A percentile compares a stretch with the other conserved stretches of the same genome.
Conservation (phyloP, 2,797 vertebrate genomes). For the Linurgus olivaceus region DNA sequence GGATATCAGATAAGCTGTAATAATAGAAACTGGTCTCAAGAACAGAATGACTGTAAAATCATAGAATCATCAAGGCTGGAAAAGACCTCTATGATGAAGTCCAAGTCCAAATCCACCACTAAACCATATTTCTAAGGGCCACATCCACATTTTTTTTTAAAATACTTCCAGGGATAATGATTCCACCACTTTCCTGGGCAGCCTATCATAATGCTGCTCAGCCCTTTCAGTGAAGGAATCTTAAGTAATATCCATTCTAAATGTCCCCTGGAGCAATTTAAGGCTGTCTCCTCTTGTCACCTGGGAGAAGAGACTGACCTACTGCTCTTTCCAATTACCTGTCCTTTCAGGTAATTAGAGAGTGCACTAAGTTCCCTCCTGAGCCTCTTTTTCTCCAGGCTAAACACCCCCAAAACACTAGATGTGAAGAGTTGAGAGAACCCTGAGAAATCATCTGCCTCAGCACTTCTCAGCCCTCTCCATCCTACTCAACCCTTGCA, state of each 20-base stretch:
- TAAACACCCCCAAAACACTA: neutral
- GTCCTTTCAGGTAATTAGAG: neutral
- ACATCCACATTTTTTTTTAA: neutral
- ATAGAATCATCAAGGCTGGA: neutral
- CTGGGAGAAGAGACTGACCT: neutral
- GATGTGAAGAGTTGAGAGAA: neutral
- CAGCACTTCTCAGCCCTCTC: neutral
- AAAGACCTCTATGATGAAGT: neutral
- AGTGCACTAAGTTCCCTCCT: neutral
- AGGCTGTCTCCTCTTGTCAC: neutral
- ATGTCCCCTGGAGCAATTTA: neutral
- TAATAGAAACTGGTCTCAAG: constrained; percentile 13
- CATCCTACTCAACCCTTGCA: neutral
- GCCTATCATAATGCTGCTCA: neutral
- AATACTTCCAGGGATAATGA: neutral
- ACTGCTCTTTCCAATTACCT: neutral
- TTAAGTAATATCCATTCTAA: neutral
- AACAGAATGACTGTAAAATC: neutral
- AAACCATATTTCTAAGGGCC: neutral
- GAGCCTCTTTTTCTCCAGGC: neutral
- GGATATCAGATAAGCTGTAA: neutral
- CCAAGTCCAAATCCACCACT: neutral
- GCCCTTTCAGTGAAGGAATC: neutral
- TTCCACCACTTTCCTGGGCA: neutral
- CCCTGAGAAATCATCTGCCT: fast-evolving